Evolutionary conservation across 2,797 vertebrate species (phyloP).

Genomic region (Poecilia picta): DNA sequence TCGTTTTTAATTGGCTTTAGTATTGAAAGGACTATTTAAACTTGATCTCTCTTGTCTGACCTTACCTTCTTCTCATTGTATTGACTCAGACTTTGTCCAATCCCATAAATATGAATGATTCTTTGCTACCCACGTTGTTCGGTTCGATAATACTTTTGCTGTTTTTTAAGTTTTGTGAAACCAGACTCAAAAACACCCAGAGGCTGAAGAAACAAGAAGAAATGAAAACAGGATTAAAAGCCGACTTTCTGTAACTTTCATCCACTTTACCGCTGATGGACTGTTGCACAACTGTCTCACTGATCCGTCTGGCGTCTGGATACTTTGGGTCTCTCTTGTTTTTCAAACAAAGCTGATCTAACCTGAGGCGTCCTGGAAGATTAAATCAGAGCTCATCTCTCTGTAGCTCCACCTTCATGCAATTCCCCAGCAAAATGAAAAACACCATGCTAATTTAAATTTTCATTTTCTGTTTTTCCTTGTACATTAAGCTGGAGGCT

Average conservation of each 20-base stretch:
- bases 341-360: constrained; percentile 15
- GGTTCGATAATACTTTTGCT: background rate
- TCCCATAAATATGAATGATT: constrained; percentile 5
- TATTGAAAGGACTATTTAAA: background rate
- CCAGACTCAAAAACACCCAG: background rate
- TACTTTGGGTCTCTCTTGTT: constrained; percentile 19
- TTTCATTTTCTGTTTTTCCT: background rate
- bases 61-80: background rate
- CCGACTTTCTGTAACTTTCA: constrained; percentile 9
- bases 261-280: background rate
- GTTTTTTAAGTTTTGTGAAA: constrained; percentile 2
- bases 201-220: background rate
- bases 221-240: constrained; percentile 9
- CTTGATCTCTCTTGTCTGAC: background rate
- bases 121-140: background rate
- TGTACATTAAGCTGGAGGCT: background rate
- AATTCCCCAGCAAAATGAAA: constrained; percentile 5
- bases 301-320: constrained; percentile 12
- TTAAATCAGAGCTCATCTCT: background rate
- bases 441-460: background rate
- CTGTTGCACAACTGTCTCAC: background rate
- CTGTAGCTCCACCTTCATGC: background rate
- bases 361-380: constrained; percentile 9
- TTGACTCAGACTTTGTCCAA: background rate
- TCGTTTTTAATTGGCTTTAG: background rate